A percentile compares a stretch with the other conserved stretches of the same genome.
Evolutionary conservation across 1,140 invertebrate genomes (phyloP).

Genomic region (Andrena cerasifolii): DNA sequence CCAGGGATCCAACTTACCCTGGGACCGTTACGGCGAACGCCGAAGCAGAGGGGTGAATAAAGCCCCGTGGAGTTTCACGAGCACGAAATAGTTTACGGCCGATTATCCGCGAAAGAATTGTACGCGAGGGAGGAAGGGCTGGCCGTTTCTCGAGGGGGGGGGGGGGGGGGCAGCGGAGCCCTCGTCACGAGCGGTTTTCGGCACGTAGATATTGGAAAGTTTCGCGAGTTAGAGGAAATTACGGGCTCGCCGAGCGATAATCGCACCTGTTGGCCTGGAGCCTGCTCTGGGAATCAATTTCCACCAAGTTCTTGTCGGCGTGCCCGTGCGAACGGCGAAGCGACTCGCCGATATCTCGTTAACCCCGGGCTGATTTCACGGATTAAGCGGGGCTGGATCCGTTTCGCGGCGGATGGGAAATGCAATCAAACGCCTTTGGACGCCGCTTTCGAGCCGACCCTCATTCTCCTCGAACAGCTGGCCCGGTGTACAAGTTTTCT

Average conservation of each 20-base stretch:
- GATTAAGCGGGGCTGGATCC: conserved; percentile 39
- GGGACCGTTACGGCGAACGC: too few species aligned
- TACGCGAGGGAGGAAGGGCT: neutral
- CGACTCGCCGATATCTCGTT: conserved; percentile 54
- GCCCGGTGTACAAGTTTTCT: too few species aligned
- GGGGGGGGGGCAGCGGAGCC: too few species aligned
- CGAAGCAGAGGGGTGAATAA: neutral
- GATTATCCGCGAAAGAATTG: neutral
- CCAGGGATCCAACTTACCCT: too few species aligned
- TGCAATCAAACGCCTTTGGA: conserved; percentile 25
- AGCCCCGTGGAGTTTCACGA: neutral
- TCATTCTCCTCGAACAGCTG: too few species aligned
- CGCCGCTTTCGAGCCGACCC: conserved; percentile 3
- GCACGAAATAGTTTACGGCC: neutral
- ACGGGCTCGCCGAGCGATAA: conserved; percentile 16
- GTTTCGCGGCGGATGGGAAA: conserved; percentile 30
- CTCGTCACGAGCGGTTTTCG: neutral
- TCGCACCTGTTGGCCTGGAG: conserved; percentile 41
- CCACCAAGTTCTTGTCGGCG: conserved; percentile 39
- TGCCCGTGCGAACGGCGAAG: conserved; percentile 6
- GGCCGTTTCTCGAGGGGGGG: too few species aligned
- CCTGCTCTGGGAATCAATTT: conserved; percentile 54
- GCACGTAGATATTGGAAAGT: neutral
- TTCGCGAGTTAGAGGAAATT: conserved; percentile 17
- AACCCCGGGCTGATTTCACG: conserved; percentile 32